A percentile compares a stretch with the other conserved stretches of the same genome.
These are phyloP conservation scores for Acleris sparsana DNA, from an alignment of 2,888 invertebrate species.

Conservation along the genomic window DNA sequence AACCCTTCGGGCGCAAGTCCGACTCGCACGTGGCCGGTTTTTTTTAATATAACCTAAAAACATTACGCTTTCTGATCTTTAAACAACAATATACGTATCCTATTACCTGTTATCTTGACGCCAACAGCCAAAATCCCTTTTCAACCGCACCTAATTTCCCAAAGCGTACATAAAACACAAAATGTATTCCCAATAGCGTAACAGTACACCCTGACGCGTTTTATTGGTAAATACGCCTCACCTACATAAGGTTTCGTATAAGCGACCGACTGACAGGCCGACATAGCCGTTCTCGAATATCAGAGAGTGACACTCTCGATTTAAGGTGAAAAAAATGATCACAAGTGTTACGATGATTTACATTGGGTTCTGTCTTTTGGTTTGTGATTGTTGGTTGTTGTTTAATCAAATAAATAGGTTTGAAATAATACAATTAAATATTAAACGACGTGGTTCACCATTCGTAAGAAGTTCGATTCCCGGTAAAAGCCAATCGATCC, in stretches of 20 bases:
- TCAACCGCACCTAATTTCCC: constrained; percentile 22
- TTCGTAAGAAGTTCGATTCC: too few relatives aligned
- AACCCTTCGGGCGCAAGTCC: too few relatives aligned
- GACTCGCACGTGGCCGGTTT: too few relatives aligned
- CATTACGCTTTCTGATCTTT: neutral
- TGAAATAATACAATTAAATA: too few relatives aligned
- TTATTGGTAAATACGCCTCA: constrained; percentile 42
- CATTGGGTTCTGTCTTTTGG: constrained; percentile 17
- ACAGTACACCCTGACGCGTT: constrained; percentile 34
- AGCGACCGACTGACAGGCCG: constrained; percentile 50
- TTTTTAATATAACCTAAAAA: neutral
- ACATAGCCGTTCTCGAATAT: constrained; percentile 56
- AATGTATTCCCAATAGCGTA: constrained; percentile 28
- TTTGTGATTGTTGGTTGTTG: neutral
- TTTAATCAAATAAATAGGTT: too few relatives aligned
- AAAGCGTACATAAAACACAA: constrained; percentile 21
- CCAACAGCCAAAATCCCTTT: constrained; percentile 5
- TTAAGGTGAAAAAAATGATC: constrained; percentile 59
- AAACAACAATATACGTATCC: neutral
- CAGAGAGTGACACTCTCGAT: constrained; percentile 63
- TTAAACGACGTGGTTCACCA: too few relatives aligned
- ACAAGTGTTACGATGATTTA: constrained; percentile 2
- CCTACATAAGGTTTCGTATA: constrained; percentile 56
- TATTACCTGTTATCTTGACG: neutral
- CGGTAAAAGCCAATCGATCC: too few relatives aligned